These are phyloP conservation scores for Galagoides demidoff DNA, from an alignment of 2,797 vertebrate genomes.

Conservation along the genomic window DNA sequence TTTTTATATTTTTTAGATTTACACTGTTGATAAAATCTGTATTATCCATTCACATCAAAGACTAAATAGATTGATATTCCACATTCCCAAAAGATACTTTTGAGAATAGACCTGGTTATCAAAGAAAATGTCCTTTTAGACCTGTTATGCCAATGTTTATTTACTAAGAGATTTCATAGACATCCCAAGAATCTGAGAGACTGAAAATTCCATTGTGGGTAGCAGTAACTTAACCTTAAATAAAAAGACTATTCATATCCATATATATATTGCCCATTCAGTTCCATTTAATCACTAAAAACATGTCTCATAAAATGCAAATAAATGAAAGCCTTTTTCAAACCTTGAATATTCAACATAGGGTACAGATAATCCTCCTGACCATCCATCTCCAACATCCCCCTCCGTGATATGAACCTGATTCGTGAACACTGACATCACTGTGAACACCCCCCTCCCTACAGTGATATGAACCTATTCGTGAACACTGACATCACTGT, in stretches of 20 bases:
- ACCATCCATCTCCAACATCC: not conserved
- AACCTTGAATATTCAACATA: not conserved
- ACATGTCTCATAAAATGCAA: not conserved
- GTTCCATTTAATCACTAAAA: not conserved
- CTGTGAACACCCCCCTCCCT: too few relatives aligned
- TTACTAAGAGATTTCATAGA: not conserved
- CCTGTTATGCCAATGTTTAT: not conserved
- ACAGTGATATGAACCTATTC: too few relatives aligned
- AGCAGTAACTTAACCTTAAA: not conserved
- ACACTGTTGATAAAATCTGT: not conserved
- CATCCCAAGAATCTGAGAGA: not conserved
- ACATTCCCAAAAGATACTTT: not conserved
- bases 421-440: too few relatives aligned
- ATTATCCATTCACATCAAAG: not conserved
- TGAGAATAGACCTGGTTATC: not conserved
- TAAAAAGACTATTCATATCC: not conserved
- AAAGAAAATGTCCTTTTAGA: not conserved
- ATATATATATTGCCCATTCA: not conserved
- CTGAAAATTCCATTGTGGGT: not conserved
- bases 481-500: too few relatives aligned
- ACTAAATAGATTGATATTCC: not conserved
- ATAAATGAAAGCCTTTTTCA: not conserved
- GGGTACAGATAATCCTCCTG: not conserved
- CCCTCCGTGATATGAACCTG: too few relatives aligned
- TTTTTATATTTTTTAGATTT: slow-evolving; percentile 1